Percentiles rank a stretch among this genome's conserved stretches.
These are phyloP conservation scores for Scyliorhinus canicula DNA, from an alignment of 2,797 vertebrate genomes.

Conservation along the genomic window DNA sequence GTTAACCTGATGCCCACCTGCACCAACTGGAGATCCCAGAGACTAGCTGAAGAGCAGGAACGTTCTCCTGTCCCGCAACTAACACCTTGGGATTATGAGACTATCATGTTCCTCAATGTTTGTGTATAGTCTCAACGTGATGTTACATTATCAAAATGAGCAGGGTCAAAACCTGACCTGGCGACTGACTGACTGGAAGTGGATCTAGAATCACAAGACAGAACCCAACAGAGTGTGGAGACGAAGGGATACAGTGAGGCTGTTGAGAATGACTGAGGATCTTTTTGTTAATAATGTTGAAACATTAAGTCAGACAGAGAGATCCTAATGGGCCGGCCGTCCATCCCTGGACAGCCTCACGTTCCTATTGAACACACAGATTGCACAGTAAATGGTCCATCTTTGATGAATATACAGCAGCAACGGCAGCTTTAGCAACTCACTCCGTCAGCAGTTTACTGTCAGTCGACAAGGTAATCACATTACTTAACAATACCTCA, in stretches of 20 bases:
- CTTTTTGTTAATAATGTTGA: not conserved
- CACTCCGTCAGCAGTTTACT: not conserved
- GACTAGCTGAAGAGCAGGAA: not conserved
- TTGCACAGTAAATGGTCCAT: not conserved
- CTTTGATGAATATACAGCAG: not conserved
- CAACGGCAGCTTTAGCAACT: not conserved
- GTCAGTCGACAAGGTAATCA: not conserved
- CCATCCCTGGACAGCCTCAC: not conserved
- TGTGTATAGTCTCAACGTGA: too few relatives aligned
- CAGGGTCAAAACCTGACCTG: not conserved
- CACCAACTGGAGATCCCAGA: not conserved
- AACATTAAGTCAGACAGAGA: not conserved
- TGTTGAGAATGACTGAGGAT: not conserved
- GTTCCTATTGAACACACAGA: not conserved
- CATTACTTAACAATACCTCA: not conserved
- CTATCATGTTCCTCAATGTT: too few relatives aligned
- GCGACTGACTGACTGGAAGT: not conserved
- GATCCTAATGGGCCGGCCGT: not conserved
- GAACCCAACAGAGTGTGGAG: not conserved
- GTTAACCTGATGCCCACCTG: too few relatives aligned
- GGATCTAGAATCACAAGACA: not conserved
- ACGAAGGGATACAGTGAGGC: not conserved
- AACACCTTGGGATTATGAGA: not conserved
- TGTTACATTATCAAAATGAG: not conserved
- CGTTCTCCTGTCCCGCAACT: not conserved